Conservation (phyloP, 2,888 invertebrate genomes). For the Drosophila mettleri region DNA sequence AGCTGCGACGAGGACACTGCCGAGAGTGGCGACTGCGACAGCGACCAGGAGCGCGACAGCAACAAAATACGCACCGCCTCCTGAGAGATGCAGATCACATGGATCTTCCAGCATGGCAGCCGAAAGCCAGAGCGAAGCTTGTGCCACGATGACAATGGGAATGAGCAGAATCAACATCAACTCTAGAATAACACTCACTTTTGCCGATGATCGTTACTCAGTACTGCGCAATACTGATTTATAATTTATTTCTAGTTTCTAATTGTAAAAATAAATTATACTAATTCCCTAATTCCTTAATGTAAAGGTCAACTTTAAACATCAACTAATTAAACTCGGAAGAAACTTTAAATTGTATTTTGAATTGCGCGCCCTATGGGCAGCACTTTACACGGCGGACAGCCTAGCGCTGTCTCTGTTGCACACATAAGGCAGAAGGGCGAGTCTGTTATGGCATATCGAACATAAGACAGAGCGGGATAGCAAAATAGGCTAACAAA, state of each 20-base stretch:
- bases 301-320: slow-evolving; percentile 32
- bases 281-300: slow-evolving; percentile 39
- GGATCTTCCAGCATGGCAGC: slow-evolving; percentile 62
- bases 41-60: slow-evolving; percentile 81
- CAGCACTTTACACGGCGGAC: slow-evolving; percentile 22
- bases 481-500: neutral
- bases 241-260: slow-evolving; percentile 62
- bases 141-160: slow-evolving; percentile 19
- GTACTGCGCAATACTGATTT: slow-evolving; percentile 47
- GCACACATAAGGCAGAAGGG: neutral
- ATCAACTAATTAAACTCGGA: slow-evolving; percentile 21
- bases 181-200: slow-evolving; percentile 9
- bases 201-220: slow-evolving; percentile 22
- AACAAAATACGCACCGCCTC: slow-evolving; percentile 82
- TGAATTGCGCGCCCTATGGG: slow-evolving; percentile 37
- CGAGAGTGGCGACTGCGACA: slow-evolving; percentile 81
- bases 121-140: slow-evolving; percentile 22
- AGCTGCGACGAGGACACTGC: slow-evolving; percentile 70
- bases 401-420: slow-evolving; percentile 9
- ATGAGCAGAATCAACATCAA: neutral
- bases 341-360: slow-evolving; percentile 6
- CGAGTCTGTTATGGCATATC: too few relatives aligned
- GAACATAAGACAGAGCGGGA: neutral
- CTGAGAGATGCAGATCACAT: slow-evolving; percentile 78
- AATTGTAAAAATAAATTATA: slow-evolving; percentile 56